These are phyloP conservation scores for Theristus sp. DNA, from an alignment of 2,888 invertebrate species.

Conservation along the genomic window DNA sequence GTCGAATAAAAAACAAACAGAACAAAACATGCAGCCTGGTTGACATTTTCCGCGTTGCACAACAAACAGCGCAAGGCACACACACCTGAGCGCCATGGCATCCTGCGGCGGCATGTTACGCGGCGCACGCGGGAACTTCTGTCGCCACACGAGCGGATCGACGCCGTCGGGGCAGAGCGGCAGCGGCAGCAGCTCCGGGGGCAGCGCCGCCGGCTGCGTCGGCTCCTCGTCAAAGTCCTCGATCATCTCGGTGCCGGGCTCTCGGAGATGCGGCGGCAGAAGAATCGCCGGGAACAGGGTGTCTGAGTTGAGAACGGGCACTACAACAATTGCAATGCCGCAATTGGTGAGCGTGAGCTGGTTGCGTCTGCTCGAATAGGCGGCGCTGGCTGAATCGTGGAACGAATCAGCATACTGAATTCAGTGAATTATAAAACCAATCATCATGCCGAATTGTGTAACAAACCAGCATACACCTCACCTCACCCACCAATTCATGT, in stretches of 20 bases:
- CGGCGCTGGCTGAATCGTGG: neutral
- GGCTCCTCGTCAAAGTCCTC: neutral
- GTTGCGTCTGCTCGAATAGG: neutral
- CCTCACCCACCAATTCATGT: too few relatives aligned
- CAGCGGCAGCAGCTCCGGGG: neutral
- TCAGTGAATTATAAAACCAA: too few relatives aligned
- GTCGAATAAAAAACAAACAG: neutral
- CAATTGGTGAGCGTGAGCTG: too few relatives aligned
- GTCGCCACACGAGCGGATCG: neutral
- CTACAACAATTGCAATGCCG: too few relatives aligned
- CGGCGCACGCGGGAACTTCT: neutral
- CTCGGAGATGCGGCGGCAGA: neutral
- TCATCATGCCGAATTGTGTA: too few relatives aligned
- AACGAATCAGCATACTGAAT: too few relatives aligned
- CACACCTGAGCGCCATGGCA: too few relatives aligned
- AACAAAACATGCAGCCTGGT: too few relatives aligned
- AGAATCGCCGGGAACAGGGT: neutral
- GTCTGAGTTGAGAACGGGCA: too few relatives aligned
- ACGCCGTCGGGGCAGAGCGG: neutral
- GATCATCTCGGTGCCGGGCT: neutral
- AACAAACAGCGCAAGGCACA: too few relatives aligned
- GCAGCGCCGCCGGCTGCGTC: constrained; percentile 1
- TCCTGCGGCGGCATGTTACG: neutral
- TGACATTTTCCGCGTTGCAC: too few relatives aligned
- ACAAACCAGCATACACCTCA: too few relatives aligned